Percentiles rank a stretch among this genome's conserved stretches.
Evolutionary conservation across 2,888 invertebrate genomes (phyloP).

Genomic region (Drosophila meridionalis): DNA sequence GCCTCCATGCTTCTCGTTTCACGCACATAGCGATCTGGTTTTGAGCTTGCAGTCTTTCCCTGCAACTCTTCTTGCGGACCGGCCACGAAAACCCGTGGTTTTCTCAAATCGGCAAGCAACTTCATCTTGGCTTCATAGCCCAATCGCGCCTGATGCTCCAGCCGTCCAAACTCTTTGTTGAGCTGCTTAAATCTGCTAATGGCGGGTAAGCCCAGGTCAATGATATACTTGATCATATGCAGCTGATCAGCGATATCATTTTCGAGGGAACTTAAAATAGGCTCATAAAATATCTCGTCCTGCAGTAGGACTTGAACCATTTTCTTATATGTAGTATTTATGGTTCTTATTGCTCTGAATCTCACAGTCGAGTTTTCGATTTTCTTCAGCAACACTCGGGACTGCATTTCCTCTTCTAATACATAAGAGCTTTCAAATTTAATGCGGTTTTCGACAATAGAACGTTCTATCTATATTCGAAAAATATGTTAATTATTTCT

Average conservation of each 20-base stretch:
- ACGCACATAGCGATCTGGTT: background rate
- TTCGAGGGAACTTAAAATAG: conserved; percentile 81
- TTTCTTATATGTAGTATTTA: conserved; percentile 81
- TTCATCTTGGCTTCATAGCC: background rate
- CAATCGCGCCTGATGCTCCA: background rate
- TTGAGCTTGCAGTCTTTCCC: background rate
- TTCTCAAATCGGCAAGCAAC: background rate
- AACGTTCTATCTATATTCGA: conserved; percentile 64
- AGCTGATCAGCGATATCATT: conserved; percentile 82
- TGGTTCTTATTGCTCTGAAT: conserved; percentile 78
- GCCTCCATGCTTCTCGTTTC: conserved; percentile 1
- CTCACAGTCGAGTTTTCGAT: conserved; percentile 83
- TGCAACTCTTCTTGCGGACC: background rate
- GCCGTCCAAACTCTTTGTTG: conserved; percentile 62
- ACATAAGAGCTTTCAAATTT: conserved; percentile 79
- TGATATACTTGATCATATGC: conserved; percentile 82
- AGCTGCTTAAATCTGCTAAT: conserved; percentile 74
- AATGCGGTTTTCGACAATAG: conserved; percentile 77
- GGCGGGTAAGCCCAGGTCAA: conserved; percentile 82
- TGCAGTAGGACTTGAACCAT: conserved; percentile 79
- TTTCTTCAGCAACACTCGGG: conserved; percentile 68
- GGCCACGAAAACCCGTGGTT: background rate
- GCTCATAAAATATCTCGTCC: conserved; percentile 84
- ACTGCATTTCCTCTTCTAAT: conserved; percentile 73
- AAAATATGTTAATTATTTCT: background rate